Percentiles rank a stretch among this genome's conserved stretches.
phyloP scores from a whole-genome alignment of 2,113 vertebrate species.

The Neolamprologus falcicula region DNA sequence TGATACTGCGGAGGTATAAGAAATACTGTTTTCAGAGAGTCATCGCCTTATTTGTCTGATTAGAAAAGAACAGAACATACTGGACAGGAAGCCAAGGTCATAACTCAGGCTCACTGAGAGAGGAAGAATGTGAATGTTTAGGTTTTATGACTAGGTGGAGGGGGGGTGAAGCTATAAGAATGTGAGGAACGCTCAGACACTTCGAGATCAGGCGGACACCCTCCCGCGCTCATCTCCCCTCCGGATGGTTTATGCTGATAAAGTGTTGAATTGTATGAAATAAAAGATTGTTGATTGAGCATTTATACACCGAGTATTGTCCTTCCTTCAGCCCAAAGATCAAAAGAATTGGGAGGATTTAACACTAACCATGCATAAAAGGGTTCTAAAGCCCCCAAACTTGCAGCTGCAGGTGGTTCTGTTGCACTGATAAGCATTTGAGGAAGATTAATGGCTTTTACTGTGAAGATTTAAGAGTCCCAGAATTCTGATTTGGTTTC shows the following conservation, averaged over 20 bases:
- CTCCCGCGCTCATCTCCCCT: too few species aligned
- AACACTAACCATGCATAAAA: neutral
- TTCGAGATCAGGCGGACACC: too few species aligned
- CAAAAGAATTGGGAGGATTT: neutral
- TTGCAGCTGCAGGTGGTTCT: neutral
- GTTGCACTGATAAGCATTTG: neutral
- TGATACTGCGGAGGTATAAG: accelerated
- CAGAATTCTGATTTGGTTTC: neutral
- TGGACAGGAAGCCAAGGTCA: too few species aligned
- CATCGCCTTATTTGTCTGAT: too few species aligned
- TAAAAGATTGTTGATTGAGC: neutral
- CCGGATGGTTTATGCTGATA: neutral
- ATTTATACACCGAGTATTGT: neutral
- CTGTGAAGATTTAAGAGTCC: neutral
- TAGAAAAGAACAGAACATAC: too few species aligned
- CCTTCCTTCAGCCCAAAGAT: neutral
- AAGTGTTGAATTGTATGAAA: neutral
- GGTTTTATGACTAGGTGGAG: too few species aligned
- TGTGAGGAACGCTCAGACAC: too few species aligned
- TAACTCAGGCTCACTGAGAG: too few species aligned
- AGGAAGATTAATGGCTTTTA: neutral
- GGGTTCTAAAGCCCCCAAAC: neutral
- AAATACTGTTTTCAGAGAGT: too few species aligned
- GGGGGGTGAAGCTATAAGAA: too few species aligned
- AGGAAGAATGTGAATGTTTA: too few species aligned